Conservation (phyloP, 2,797 vertebrate species). For the Pangasius sanitwongsei region DNA sequence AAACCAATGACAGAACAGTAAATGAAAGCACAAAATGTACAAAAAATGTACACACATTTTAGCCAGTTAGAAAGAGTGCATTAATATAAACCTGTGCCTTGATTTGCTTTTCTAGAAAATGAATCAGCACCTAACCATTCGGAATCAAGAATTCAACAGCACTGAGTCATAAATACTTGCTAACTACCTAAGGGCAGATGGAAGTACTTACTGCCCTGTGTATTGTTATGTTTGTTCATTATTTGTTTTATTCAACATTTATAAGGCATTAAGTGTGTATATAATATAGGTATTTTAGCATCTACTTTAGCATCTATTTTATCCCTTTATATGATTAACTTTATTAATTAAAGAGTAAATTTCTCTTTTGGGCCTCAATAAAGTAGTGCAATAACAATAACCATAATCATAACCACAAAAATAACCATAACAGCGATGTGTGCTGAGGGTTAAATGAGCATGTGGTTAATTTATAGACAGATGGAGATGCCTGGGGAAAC, state of each 20-base stretch:
- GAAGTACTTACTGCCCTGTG: not conserved
- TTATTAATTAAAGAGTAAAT: not conserved
- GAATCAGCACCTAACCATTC: not conserved
- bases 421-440: slow-evolving; percentile 8
- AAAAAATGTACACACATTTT: not conserved
- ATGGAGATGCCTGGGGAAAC: not conserved
- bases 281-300: not conserved
- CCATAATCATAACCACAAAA: slow-evolving; percentile 14
- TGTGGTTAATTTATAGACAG: slow-evolving; percentile 10
- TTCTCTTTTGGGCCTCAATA: not conserved
- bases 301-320: not conserved
- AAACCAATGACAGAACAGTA: not conserved
- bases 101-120: not conserved
- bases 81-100: not conserved
- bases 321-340: not conserved
- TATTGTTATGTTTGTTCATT: no score
- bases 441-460: slow-evolving; percentile 20
- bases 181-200: not conserved
- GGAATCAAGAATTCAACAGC: not conserved
- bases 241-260: no score
- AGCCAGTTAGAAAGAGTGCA: not conserved
- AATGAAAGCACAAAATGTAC: not conserved
- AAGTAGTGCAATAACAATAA: not conserved
- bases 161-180: not conserved
- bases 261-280: not conserved